Percentiles rank a stretch among this genome's conserved stretches.
These are phyloP conservation scores for Dasysyrphus albostriatus DNA, from an alignment of 2,888 invertebrate genomes.

Conservation along the genomic window DNA sequence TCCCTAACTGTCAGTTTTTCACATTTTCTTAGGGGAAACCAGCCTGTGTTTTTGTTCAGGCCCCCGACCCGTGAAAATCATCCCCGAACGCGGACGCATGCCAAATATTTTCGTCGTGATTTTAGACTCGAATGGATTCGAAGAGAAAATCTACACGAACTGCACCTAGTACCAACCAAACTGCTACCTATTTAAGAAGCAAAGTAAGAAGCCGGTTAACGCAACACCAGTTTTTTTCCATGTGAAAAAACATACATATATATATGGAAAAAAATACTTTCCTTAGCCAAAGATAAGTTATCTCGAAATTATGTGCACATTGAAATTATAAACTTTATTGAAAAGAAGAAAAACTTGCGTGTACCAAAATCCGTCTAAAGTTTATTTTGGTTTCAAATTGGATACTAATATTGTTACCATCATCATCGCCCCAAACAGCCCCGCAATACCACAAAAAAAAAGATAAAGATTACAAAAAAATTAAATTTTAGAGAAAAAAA, in stretches of 20 bases:
- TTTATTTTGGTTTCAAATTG: slow-evolving; percentile 82
- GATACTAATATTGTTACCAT: slow-evolving; percentile 68
- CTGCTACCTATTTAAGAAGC: slow-evolving; percentile 76
- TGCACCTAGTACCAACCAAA: slow-evolving; percentile 79
- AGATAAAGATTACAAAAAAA: slow-evolving; percentile 20
- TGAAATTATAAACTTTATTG: slow-evolving; percentile 67
- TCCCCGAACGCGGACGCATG: slow-evolving; percentile 61
- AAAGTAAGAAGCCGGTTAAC: slow-evolving; percentile 74
- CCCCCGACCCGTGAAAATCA: slow-evolving; percentile 42
- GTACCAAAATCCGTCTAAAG: slow-evolving; percentile 84
- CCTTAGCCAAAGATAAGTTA: slow-evolving; percentile 48
- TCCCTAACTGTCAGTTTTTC: slow-evolving; percentile 56
- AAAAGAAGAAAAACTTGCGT: slow-evolving; percentile 62
- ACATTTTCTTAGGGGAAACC: slow-evolving; percentile 53
- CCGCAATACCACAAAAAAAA: slow-evolving; percentile 37
- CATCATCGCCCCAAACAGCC: slow-evolving; percentile 53
- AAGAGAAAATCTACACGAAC: slow-evolving; percentile 67
- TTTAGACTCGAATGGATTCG: slow-evolving; percentile 69
- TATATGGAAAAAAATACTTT: slow-evolving; percentile 42
- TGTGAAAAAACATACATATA: slow-evolving; percentile 55
- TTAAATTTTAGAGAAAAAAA: slow-evolving; percentile 23
- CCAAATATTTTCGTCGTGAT: slow-evolving; percentile 74
- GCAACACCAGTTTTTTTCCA: slow-evolving; percentile 65
- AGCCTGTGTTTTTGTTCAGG: neutral
- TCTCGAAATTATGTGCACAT: slow-evolving; percentile 57